These are phyloP conservation scores for Magallana angulata DNA, from an alignment of 1,140 invertebrate species.

Conservation along the genomic window DNA sequence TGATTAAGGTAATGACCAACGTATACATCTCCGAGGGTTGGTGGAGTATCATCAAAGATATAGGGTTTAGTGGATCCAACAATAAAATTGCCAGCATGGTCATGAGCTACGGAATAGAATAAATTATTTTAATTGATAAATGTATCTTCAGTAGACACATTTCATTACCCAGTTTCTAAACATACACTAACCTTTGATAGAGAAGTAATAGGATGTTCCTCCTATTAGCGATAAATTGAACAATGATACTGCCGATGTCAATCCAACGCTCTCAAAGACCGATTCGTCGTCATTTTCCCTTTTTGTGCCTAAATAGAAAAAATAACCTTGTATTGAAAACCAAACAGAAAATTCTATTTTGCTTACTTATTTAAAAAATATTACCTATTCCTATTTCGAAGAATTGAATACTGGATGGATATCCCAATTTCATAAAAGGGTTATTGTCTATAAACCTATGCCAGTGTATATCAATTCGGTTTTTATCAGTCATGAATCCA, in stretches of 20 bases:
- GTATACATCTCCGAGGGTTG: constrained; percentile 42
- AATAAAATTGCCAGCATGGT: constrained; percentile 52
- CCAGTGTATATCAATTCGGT: not conserved
- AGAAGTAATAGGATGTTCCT: constrained; percentile 30
- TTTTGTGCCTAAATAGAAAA: not conserved
- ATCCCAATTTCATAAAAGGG: not conserved
- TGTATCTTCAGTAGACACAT: too few relatives aligned
- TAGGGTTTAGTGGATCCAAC: constrained; percentile 47
- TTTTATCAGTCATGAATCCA: not conserved
- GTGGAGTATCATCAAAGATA: constrained; percentile 54
- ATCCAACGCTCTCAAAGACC: not conserved
- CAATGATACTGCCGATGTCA: not conserved
- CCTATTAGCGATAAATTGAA: not conserved
- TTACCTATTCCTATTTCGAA: constrained; percentile 21
- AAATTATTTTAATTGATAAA: constrained; percentile 16
- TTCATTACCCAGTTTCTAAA: too few relatives aligned
- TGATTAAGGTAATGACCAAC: constrained; percentile 54
- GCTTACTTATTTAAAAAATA: not conserved
- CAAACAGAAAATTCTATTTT: not conserved
- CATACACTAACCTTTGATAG: constrained; percentile 44
- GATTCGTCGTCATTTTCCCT: not conserved
- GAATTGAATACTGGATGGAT: constrained; percentile 31
- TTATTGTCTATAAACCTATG: constrained; percentile 24
- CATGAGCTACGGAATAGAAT: constrained; percentile 52
- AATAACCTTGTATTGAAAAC: not conserved